Percentiles rank a stretch among this genome's conserved stretches.
These are phyloP conservation scores for Tetranychus piercei DNA, from an alignment of 2,888 invertebrate genomes.

Conservation along the genomic window DNA sequence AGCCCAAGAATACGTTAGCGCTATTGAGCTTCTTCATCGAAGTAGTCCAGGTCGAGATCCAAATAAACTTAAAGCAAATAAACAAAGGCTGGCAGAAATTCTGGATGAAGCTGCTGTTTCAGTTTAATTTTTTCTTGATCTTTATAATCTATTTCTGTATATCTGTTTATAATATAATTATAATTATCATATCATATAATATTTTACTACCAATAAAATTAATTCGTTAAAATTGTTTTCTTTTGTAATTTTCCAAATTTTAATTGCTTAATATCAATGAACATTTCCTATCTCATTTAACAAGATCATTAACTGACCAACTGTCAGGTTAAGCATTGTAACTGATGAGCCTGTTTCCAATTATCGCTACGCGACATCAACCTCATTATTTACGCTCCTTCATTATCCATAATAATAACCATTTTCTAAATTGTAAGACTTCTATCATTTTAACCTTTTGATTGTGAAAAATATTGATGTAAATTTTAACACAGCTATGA, in stretches of 20 bases:
- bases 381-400: background rate
- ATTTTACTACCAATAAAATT: too few relatives aligned
- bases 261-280: too few relatives aligned
- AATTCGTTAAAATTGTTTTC: too few relatives aligned
- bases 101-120: conserved; percentile 25
- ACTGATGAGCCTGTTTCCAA: too few relatives aligned
- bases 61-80: conserved; percentile 17
- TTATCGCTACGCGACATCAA: too few relatives aligned
- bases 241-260: too few relatives aligned
- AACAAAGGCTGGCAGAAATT: conserved; percentile 24
- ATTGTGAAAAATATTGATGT: background rate
- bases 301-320: too few relatives aligned
- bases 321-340: too few relatives aligned
- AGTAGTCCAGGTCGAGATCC: conserved; percentile 23
- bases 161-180: background rate
- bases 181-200: too few relatives aligned
- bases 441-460: too few relatives aligned
- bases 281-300: too few relatives aligned
- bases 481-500: background rate
- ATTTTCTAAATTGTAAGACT: too few relatives aligned
- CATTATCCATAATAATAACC: background rate
- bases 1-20: conserved; percentile 67
- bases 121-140: conserved; percentile 15
- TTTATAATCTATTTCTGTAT: background rate
- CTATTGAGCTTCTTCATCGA: conserved; percentile 33